Evolutionary conservation across 2,888 invertebrate genomes (phyloP), one percentile per base, ranked within the genome.

Genomic region (Mimumesa dahlbomi): DNA sequence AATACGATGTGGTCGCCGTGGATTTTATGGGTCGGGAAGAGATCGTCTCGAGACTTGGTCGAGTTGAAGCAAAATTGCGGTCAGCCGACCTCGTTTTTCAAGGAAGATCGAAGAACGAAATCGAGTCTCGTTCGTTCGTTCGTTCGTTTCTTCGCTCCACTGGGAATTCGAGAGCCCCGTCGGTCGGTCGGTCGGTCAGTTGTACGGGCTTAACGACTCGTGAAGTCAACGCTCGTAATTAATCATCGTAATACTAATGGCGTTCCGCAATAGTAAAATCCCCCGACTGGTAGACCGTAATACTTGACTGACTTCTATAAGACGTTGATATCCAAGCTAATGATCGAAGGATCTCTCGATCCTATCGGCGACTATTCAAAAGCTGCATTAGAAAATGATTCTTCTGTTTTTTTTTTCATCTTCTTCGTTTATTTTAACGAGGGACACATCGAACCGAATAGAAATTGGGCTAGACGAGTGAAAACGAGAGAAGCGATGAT

Each of bases 211-310:
- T 71, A 71, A 65, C 65, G 74, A 69, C 73, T 73, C 65, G 69
- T 65, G 54, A 69, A 58, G 53, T 54, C 59, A 46, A 53, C 46
- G 42, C 52, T 49, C 54, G 40, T 48, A 66, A 77, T 67, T 67
- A 77, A 70, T 70, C 63, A 67, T 64, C 57, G 65, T 48, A 66
- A 66, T 70, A 49, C 48, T 72, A 72, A 72, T 63, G 62, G 46
- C 46, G 58, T 54, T 42, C 45, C 62, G 50, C 52, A 59, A 72
- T 68, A 53, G 53, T 58, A 58, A 63, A 63, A 63, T 29, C 50
- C 40, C n/a, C 29, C 50, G 53, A 16, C 36, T 31, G 53, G 46
- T 56, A 36, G 45, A 34, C 43, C 45, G 45, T 46, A 65, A 59
- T 43, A 40, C 38, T 21, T 65, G 49, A 48, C 16, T 19, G 38